These are phyloP conservation scores for Anthopleura xanthogrammica DNA, from an alignment of 92 coral and sea anemone genomes.

Conservation along the genomic window DNA sequence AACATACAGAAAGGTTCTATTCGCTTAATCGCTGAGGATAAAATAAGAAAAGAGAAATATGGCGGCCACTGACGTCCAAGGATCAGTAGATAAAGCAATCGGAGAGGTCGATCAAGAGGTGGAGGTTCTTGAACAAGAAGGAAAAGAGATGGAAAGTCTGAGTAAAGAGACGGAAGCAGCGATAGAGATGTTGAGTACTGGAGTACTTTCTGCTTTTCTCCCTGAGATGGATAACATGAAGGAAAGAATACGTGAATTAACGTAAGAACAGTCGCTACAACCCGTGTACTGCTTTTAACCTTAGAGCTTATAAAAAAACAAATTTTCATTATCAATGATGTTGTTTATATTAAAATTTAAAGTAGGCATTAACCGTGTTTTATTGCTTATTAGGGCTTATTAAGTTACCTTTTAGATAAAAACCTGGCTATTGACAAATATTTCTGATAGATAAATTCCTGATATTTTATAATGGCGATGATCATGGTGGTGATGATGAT, in stretches of 20 bases:
- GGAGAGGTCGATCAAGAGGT: constrained; percentile 16
- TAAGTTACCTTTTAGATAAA: neutral
- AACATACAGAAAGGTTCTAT: neutral
- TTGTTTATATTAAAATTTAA: too few relatives aligned
- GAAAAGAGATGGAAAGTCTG: constrained; percentile 22
- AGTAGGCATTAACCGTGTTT: too few relatives aligned
- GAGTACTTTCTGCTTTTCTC: constrained; percentile 68
- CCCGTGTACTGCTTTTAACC: neutral
- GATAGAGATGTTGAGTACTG: constrained; percentile 65
- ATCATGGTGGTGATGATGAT: neutral
- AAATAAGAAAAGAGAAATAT: neutral
- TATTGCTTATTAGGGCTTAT: too few relatives aligned
- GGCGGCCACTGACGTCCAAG: constrained; percentile 3
- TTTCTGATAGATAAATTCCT: neutral
- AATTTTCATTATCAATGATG: too few relatives aligned
- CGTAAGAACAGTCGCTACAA: constrained; percentile 49
- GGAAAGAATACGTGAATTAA: constrained; percentile 72
- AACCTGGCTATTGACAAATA: neutral
- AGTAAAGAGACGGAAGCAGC: constrained; percentile 36
- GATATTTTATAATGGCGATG: too few relatives aligned
- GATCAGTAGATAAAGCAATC: neutral
- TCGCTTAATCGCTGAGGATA: neutral
- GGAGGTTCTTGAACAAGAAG: constrained; percentile 4
- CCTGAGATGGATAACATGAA: constrained; percentile 79
- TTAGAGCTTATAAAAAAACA: too few relatives aligned